Conservation (phyloP, 2,113 vertebrate species). For the Acanthisitta chloris region DNA sequence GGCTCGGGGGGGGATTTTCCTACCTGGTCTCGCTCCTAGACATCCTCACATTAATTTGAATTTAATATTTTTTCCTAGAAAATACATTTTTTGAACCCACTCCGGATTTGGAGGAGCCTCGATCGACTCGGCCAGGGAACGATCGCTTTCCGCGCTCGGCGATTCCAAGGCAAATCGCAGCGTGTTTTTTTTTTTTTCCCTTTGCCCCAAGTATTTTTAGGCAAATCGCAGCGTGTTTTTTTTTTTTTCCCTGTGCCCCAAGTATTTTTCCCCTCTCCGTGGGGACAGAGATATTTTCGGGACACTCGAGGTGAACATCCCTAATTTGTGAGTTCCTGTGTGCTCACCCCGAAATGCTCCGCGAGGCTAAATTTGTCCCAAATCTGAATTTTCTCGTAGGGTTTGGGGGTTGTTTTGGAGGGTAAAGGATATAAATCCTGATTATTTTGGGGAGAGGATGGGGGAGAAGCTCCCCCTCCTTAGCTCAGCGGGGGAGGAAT, state of each 20-base stretch:
- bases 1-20: too few relatives aligned
- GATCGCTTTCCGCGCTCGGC: neutral
- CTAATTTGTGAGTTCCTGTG: neutral
- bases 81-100: neutral
- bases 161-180: accelerated
- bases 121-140: neutral
- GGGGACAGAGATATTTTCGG: neutral
- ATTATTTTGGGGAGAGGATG: neutral
- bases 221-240: too few relatives aligned
- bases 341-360: neutral
- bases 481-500: neutral
- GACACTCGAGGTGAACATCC: neutral
- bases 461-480: neutral
- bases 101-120: neutral
- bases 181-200: too few relatives aligned
- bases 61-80: neutral
- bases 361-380: neutral
- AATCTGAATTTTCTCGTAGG: neutral
- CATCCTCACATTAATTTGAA: neutral
- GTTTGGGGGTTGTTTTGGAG: neutral
- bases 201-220: too few relatives aligned
- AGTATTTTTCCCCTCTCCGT: neutral
- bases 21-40: neutral
- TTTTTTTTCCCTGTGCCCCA: too few relatives aligned
- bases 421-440: neutral